Evolutionary conservation across 2,888 invertebrate species (phyloP).

Genomic region (Cepaea hortensis): DNA sequence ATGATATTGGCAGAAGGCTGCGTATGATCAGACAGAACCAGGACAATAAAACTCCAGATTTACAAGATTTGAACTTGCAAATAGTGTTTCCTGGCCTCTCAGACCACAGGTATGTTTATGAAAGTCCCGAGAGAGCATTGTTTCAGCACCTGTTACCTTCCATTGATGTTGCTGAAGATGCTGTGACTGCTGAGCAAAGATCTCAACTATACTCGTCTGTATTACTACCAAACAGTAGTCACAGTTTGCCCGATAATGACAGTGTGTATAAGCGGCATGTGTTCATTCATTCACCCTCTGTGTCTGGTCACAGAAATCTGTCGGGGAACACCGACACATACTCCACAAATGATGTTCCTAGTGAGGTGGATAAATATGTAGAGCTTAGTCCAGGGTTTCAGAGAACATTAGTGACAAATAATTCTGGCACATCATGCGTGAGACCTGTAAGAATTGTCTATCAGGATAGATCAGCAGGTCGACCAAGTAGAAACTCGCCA

Average conservation of each 20-base stretch:
- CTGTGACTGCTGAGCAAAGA: too few species aligned
- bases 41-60: conserved; percentile 13
- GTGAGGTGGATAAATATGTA: not conserved
- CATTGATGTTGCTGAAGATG: not conserved
- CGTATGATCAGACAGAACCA: not conserved
- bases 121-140: not conserved
- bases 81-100: not conserved
- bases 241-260: not conserved
- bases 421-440: not conserved
- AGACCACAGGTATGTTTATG: not conserved
- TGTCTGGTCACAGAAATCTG: not conserved
- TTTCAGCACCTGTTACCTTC: not conserved
- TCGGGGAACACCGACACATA: not conserved
- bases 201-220: not conserved
- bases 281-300: not conserved
- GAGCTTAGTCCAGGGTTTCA: not conserved
- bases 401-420: not conserved
- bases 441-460: not conserved
- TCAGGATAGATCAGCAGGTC: conserved; percentile 4
- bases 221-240: not conserved
- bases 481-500: not conserved
- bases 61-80: not conserved
- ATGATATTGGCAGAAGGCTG: not conserved
- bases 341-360: not conserved
- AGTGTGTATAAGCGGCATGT: not conserved